phyloP scores from a whole-genome alignment of 2,888 invertebrate genomes.

The Rhogogaster chlorosoma region DNA sequence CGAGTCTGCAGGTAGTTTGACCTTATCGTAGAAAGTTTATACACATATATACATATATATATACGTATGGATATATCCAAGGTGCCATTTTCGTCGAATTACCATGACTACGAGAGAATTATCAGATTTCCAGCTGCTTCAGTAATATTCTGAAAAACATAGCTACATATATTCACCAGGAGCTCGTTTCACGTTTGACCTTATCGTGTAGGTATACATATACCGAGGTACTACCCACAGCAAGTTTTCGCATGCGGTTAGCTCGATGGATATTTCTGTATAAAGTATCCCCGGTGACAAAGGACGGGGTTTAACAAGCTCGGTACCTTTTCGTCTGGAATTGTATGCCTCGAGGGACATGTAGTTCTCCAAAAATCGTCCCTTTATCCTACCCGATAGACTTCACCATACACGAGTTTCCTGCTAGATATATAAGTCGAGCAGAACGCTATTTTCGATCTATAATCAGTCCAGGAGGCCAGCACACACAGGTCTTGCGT shows the following conservation, averaged over 20 bases:
- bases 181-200: slow-evolving; percentile 18
- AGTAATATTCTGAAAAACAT: neutral
- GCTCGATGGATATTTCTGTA: slow-evolving; percentile 10
- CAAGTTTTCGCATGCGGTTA: neutral
- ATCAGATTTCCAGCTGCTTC: neutral
- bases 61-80: neutral
- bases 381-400: neutral
- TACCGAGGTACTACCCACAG: neutral
- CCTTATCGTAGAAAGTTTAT: slow-evolving; percentile 41
- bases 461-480: neutral
- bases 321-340: neutral
- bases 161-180: neutral
- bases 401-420: neutral
- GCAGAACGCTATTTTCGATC: slow-evolving; percentile 29
- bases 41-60: neutral
- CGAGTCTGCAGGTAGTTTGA: slow-evolving; percentile 26
- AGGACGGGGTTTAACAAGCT: neutral
- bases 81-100: slow-evolving; percentile 26
- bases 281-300: neutral
- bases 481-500: neutral
- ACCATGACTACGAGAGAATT: slow-evolving; percentile 3
- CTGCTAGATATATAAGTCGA: neutral
- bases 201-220: neutral
- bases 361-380: neutral
- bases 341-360: neutral